Base-by-base conservation (phyloP, 1,140 invertebrate genomes). In the Chlorops oryzae region DNA sequence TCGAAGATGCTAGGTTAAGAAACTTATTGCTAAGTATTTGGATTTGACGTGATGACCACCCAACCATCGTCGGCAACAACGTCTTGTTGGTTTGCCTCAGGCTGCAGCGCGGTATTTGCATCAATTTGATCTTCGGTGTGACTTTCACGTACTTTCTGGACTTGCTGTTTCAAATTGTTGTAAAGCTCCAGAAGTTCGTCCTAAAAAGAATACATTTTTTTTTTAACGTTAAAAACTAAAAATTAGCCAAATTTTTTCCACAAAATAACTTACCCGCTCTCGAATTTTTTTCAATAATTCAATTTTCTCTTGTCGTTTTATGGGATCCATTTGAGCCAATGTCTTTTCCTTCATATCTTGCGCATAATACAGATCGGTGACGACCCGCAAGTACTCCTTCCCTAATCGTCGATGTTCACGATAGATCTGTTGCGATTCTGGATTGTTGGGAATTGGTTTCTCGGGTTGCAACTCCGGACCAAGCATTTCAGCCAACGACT, bases 341-440 rank as follows among this genome's bases (percentile, higher is more conserved):
- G 68, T 50, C 48, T 66, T 66, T 2, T 70, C 63, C 43, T 64
- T 68, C 2, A 66, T 57, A 45, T 70, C 64, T 50, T 65, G 65
- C 15, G 67, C 59, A 40, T 68, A 70, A 37, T 70, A 70, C 6
- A 70, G 56, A 27, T 61, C 58, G 12, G 63, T 69, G 45, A 62
- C 73, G 58, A 84, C 81, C 65, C 82, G 83, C 23, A 85, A 78
- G 72, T 85, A 87, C 70, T 87, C 83, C 63, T 84, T 79, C 28
- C 82, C 82, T 55, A 92, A 78, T 64, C 84, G 78, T 59, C 88
- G 88, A 67, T 94, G 90, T 57, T 91, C 85, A 47, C 92, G 80
- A 73, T 88, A 94, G 50, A 94, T 88, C 48, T 82, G 73, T 59
- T 86, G 78, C 27, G 90, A 93, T 66, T 87, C 81, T 21, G 83